Evolutionary conservation across 2,113 vertebrate species (phyloP).

Genomic region (Strigops habroptila): DNA sequence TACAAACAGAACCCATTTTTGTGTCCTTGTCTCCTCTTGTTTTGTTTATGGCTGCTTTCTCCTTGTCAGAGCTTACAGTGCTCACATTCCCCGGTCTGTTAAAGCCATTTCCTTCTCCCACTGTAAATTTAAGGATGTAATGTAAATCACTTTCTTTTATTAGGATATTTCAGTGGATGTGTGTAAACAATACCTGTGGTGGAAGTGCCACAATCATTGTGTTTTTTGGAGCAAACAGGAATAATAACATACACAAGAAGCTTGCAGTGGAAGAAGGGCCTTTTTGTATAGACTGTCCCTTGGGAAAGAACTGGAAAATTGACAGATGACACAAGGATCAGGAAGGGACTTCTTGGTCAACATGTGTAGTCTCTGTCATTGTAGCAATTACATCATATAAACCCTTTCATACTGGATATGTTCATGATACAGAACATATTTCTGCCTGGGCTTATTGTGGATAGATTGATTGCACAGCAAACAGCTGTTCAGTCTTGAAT

Average conservation of each 20-base stretch:
- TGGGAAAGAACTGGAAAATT: neutral
- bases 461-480: neutral
- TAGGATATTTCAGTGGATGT: neutral
- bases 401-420: neutral
- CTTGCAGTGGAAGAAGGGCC: neutral
- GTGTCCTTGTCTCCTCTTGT: neutral
- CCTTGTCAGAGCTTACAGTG: neutral
- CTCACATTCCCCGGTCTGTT: neutral
- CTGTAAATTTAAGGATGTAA: neutral
- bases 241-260: neutral
- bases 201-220: neutral
- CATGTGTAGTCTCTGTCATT: neutral
- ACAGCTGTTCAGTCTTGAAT: neutral
- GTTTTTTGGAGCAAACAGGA: neutral
- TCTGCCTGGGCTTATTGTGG: neutral
- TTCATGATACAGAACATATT: neutral
- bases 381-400: neutral
- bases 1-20: neutral
- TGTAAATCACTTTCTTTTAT: neutral
- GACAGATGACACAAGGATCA: neutral
- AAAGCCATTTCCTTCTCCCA: neutral
- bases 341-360: neutral
- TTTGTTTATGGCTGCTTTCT: neutral
- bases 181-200: neutral
- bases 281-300: neutral